Evolutionary conservation across 2,888 invertebrate genomes (phyloP), one percentile per base, ranked within the genome.

Genomic region (Unio pictorum): DNA sequence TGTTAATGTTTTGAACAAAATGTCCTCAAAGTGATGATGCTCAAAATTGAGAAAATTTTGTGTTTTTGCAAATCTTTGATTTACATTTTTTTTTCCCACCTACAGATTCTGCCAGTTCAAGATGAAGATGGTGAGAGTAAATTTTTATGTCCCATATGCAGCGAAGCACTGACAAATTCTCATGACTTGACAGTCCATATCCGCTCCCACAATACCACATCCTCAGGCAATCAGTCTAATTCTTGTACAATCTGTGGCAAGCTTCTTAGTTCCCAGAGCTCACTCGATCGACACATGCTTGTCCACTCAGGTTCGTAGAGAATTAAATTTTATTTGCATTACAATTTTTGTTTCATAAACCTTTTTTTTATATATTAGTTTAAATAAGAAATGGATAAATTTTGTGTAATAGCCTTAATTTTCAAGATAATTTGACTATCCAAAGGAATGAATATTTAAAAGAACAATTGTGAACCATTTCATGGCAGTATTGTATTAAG

Each of bases 221-320:
- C 75, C 18, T 75, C 83, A 30, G 78, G 80, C 34, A 76, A 75
- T 30, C 76, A 81, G 58, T 78, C 86, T 65, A 88, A 93, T 87
- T 90, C 92, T 55, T 94, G 94, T 88, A 92, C 92, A 60, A 92
- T 94, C 74, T 94, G 94, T 88, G 91, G 91, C 77, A 94, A 95
- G 90, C 87, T 93, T 66, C 91, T 95, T 54, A 94, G 94, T 84
- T 95, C 95, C 8, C 94, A 94, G 81, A 94, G 94, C 76, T 95
- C 95, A 62, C 90, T 95, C 81, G 95, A 95, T 87, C 92, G 95
- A 54, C 95, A 95, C 90, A 94, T 94, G 83, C 90, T 95, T 69
- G 94, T 95, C 4, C 95, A 95, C 88, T 94, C 94, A 58, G 89
- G 90, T 90, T 70, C 73, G 82, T 75, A 26, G 11, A 11, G 20